Base-by-base conservation (phyloP, 2,113 vertebrate species). In the Sinocyclocheilus anshuiensis region DNA sequence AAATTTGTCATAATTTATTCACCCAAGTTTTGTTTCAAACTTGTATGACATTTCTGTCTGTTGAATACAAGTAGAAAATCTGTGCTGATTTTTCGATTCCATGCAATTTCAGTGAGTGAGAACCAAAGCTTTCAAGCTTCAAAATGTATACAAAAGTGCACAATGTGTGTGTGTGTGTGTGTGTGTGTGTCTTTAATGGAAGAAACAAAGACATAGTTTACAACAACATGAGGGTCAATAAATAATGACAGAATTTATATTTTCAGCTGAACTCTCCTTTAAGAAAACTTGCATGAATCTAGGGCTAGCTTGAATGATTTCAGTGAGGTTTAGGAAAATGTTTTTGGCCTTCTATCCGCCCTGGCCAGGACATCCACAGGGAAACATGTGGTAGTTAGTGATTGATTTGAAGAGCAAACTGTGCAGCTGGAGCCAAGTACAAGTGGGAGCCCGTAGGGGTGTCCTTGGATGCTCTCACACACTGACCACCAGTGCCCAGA, bases 361-460 rank as follows among this genome's bases (percentile, higher is more conserved):
- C 59, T 45, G 36, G 33, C 79, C 59, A 48, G 59, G 2, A 42
- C n/a, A 45, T 65, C 79, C n/a, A 4, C 42, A 20, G 59, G 59
- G 79, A 81, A 65, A 48, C 77, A 80, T 80, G 79, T 81, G 22
- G 79, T 65, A 16, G 59, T 65, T 81, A 26, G 59, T 65, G 79
- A 81, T 81, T 65, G 59, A 81, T 81, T 81, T 81, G 59, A 81
- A 81, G 39, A 45, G 16, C n/a, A 65, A 65, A 81, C 59, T 26
- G 15, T 81, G 36, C 79, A 65, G 39, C 61, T 81, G 59, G 36
- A 65, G n/a, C 74, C 79, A 81, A 48, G 79, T 65, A 48, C 57
- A 63, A 67, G 59, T 16, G 15, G 7, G 15, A 48, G 59, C 79
- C 59, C n/a, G 1, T 65, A 20, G 79, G 78, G 59, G 59, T 4